Percentiles rank a stretch among this genome's conserved stretches.
These are phyloP conservation scores for Rallus crepitans DNA, from an alignment of 2,797 vertebrate genomes.

Conservation along the genomic window DNA sequence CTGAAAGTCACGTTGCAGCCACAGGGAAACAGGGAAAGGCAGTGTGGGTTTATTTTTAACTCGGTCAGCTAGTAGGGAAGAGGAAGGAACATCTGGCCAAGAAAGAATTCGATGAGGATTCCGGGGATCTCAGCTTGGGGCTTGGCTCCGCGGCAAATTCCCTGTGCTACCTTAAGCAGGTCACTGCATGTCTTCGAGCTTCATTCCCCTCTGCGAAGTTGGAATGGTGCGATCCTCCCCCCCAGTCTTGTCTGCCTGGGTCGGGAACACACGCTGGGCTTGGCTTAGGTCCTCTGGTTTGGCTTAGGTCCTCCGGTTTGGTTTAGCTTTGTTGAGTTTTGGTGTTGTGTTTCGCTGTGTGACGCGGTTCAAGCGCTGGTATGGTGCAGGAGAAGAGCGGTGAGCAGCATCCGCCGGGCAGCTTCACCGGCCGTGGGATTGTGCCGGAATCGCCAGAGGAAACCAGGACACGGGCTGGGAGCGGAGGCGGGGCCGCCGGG, in stretches of 20 bases:
- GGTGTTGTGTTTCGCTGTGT: no score
- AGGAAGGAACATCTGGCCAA: not conserved
- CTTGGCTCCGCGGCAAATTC: not conserved
- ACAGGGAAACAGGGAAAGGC: not conserved
- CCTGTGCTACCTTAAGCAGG: not conserved
- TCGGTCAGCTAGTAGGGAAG: not conserved
- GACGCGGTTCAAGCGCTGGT: no score
- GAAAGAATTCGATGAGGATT: slow-evolving; percentile 5
- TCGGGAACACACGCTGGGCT: no score
- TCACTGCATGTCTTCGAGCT: slow-evolving; percentile 1
- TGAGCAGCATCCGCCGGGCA: no score
- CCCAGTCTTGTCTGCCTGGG: not conserved
- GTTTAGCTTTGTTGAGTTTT: no score
- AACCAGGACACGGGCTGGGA: no score
- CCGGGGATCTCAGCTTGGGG: not conserved
- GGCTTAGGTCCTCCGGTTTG: no score
- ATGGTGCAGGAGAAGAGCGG: no score
- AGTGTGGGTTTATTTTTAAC: slow-evolving; percentile 20
- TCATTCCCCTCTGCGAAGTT: slow-evolving; percentile 45
- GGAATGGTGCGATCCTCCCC: not conserved
- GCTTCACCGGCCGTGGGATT: no score
- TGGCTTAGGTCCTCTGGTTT: no score
- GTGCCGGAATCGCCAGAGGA: no score
- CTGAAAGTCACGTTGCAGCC: not conserved
- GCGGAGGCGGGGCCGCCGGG: no score